Evolutionary conservation across 1,140 invertebrate species (phyloP).

Genomic region (Anadara kagoshimensis): DNA sequence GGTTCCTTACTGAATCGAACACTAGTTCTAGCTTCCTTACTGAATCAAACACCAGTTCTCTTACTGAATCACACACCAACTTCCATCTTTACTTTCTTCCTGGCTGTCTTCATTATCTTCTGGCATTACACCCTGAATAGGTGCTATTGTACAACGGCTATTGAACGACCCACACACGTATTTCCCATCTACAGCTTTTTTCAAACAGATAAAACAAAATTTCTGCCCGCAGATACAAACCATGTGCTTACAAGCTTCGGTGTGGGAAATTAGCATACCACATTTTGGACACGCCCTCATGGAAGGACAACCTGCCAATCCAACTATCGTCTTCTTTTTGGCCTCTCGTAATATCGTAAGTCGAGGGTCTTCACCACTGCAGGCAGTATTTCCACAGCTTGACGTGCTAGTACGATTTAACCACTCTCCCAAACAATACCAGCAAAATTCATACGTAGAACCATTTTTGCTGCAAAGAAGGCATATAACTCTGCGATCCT

Average conservation of each 20-base stretch:
- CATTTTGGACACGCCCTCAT: conserved; percentile 33
- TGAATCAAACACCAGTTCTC: too few relatives aligned
- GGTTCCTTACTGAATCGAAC: too few relatives aligned
- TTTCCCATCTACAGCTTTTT: conserved; percentile 5
- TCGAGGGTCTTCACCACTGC: conserved; percentile 37
- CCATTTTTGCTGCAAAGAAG: conserved; percentile 26
- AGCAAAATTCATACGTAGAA: conserved; percentile 43
- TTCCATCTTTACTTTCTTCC: too few relatives aligned
- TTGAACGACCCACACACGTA: conserved; percentile 13
- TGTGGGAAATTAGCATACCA: conserved; percentile 32
- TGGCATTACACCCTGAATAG: neutral
- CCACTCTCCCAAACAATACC: conserved; percentile 44
- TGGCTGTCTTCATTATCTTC: neutral
- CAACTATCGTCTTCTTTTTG: conserved; percentile 28
- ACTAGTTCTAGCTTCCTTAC: too few relatives aligned
- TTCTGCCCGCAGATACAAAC: conserved; percentile 22
- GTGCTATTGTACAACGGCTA: conserved; percentile 8
- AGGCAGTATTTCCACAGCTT: conserved; percentile 38
- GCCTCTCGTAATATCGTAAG: conserved; percentile 24
- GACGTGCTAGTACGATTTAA: neutral
- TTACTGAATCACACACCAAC: too few relatives aligned
- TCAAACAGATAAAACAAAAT: conserved; percentile 43
- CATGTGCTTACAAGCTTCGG: conserved; percentile 37
- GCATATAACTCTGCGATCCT: conserved; percentile 40
- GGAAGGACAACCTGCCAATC: conserved; percentile 21